Evolutionary conservation across 1,140 invertebrate species (phyloP).

Genomic region (Tachypleus tridentatus): DNA sequence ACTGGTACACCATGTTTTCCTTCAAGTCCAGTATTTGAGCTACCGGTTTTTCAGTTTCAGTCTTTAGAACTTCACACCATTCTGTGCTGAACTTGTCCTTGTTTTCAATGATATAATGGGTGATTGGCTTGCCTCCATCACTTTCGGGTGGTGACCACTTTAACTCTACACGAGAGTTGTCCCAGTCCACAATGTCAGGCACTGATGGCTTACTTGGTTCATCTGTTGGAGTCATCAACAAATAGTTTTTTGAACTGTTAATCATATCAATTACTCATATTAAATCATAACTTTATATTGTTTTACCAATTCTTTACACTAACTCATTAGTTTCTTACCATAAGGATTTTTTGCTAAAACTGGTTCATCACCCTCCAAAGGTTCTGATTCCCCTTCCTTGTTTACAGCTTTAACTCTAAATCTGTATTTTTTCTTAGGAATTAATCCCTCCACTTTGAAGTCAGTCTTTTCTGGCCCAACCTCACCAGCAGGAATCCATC

Average conservation of each 20-base stretch:
- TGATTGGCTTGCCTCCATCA: slow-evolving; percentile 87
- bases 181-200: slow-evolving; percentile 85
- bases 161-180: slow-evolving; percentile 63
- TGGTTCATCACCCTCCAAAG: slow-evolving; percentile 80
- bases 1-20: slow-evolving; percentile 87
- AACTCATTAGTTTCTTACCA: slow-evolving; percentile 37
- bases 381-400: slow-evolving; percentile 95
- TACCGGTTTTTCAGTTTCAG: slow-evolving; percentile 59
- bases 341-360: slow-evolving; percentile 24
- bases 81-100: slow-evolving; percentile 77
- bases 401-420: slow-evolving; percentile 97
- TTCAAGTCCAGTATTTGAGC: slow-evolving; percentile 74
- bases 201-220: slow-evolving; percentile 83
- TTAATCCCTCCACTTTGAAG: slow-evolving; percentile 82
- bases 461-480: slow-evolving; percentile 57
- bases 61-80: slow-evolving; percentile 76
- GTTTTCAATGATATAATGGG: slow-evolving; percentile 86
- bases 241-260: no score
- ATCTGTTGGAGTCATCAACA: slow-evolving; percentile 37
- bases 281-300: no score
- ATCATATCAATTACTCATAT: no score
- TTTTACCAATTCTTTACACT: no score
- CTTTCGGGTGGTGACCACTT: slow-evolving; percentile 81
- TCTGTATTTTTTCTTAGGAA: slow-evolving; percentile 97
- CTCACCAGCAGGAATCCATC: slow-evolving; percentile 84